Percentiles rank a stretch among this genome's conserved stretches.
Conservation (phyloP, 2,888 invertebrate species). For the Sepioteuthis lessoniana region DNA sequence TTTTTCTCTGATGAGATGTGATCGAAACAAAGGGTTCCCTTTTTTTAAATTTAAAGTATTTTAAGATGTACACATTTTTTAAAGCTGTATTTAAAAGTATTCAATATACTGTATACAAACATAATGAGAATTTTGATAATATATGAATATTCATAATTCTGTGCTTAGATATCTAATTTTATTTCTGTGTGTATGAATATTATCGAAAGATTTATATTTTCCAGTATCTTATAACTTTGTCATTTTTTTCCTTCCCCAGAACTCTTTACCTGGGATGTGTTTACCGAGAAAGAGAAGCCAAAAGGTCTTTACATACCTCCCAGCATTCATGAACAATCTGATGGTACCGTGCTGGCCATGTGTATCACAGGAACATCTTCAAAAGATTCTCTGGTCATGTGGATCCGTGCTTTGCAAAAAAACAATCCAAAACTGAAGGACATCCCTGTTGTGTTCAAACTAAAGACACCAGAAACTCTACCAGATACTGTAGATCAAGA, state of each 20-base stretch:
- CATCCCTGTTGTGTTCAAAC: slow-evolving; percentile 89
- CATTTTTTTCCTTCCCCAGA: slow-evolving; percentile 56
- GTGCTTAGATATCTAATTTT: too few species aligned
- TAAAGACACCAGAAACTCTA: slow-evolving; percentile 79
- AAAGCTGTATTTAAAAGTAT: too few species aligned
- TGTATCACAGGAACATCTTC: slow-evolving; percentile 91
- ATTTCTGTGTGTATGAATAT: too few species aligned
- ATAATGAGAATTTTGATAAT: too few species aligned
- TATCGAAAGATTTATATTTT: too few species aligned
- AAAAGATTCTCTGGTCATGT: slow-evolving; percentile 89
- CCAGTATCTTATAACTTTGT: too few species aligned
- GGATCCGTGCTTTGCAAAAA: slow-evolving; percentile 81
- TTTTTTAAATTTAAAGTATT: too few species aligned
- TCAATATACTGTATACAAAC: too few species aligned
- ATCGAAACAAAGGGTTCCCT: too few species aligned
- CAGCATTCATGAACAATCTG: slow-evolving; percentile 92
- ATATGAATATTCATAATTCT: too few species aligned
- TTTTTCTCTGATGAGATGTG: too few species aligned
- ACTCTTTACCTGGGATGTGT: slow-evolving; percentile 61
- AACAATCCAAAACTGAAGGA: slow-evolving; percentile 83
- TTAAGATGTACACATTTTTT: too few species aligned
- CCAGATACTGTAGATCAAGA: not conserved
- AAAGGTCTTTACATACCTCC: slow-evolving; percentile 76
- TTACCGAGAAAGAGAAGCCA: slow-evolving; percentile 64
- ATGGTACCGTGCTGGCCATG: slow-evolving; percentile 89